Conservation (phyloP, 2,888 invertebrate species). For the Onchidella celtica region DNA sequence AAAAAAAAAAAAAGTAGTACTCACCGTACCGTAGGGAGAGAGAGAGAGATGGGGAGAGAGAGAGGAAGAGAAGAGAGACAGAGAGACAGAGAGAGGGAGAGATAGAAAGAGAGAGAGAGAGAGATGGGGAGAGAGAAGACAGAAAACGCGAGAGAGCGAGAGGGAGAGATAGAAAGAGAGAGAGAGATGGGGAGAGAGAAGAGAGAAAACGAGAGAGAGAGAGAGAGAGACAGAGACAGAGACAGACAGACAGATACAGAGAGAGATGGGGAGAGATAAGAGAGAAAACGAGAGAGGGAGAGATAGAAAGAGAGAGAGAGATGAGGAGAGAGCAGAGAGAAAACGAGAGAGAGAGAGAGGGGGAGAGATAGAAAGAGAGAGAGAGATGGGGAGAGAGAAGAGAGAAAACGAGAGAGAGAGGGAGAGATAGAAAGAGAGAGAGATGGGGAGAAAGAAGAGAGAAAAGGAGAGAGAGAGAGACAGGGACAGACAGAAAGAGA, state of each 20-base stretch:
- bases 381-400: background rate
- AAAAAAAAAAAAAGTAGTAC: no score
- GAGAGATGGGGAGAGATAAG: constrained; percentile 1
- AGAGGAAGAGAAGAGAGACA: background rate
- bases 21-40: no score
- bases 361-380: no score
- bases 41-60: background rate
- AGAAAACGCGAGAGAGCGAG: background rate
- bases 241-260: constrained; percentile 20
- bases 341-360: background rate
- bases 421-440: no score
- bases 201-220: background rate
- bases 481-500: no score
- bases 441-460: no score
- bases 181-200: background rate
- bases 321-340: background rate
- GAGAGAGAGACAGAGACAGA: background rate
- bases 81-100: constrained; percentile 1
- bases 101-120: background rate
- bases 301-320: background rate
- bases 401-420: background rate
- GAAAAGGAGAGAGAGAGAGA: no score
- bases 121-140: background rate
- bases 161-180: background rate
- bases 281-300: background rate